These are phyloP conservation scores for Drosophila sucinea DNA, from an alignment of 1,140 invertebrate species.

Conservation along the genomic window DNA sequence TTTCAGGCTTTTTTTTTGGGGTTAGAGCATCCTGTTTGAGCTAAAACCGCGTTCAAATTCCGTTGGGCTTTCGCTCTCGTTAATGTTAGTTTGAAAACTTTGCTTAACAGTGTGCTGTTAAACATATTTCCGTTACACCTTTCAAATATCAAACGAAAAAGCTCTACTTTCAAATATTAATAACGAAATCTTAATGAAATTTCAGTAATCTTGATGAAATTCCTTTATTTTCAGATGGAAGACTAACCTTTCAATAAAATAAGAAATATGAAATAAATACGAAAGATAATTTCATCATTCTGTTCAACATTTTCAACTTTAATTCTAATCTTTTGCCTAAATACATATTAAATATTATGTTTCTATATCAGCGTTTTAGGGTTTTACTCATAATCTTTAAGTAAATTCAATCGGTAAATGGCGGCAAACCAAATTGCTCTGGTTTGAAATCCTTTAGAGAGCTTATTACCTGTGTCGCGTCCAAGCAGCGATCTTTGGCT, in stretches of 20 bases:
- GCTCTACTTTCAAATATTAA: neutral
- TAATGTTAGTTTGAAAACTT: neutral
- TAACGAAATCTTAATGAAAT: neutral
- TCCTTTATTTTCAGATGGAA: no score
- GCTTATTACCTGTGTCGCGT: constrained; percentile 89
- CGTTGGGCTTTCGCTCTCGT: constrained; percentile 23
- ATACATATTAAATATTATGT: neutral
- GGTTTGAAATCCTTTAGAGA: constrained; percentile 93
- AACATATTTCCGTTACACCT: neutral
- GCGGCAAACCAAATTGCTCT: constrained; percentile 93
- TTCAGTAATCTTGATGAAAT: neutral
- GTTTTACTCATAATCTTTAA: neutral
- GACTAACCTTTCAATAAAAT: no score
- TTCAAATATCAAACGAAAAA: neutral
- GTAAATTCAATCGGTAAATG: constrained; percentile 84
- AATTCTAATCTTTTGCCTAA: neutral
- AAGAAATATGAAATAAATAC: no score
- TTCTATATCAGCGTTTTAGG: neutral
- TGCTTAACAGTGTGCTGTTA: constrained; percentile 17
- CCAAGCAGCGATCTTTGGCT: constrained; percentile 85
- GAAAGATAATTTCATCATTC: no score
- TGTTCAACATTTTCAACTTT: no score
- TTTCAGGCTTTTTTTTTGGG: constrained; percentile 13
- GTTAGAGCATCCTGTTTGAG: constrained; percentile 44
- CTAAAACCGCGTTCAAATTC: neutral